Percentiles rank a stretch among this genome's conserved stretches.
phyloP scores from a whole-genome alignment of 2,797 vertebrate species.

The Silurus aristotelis region DNA sequence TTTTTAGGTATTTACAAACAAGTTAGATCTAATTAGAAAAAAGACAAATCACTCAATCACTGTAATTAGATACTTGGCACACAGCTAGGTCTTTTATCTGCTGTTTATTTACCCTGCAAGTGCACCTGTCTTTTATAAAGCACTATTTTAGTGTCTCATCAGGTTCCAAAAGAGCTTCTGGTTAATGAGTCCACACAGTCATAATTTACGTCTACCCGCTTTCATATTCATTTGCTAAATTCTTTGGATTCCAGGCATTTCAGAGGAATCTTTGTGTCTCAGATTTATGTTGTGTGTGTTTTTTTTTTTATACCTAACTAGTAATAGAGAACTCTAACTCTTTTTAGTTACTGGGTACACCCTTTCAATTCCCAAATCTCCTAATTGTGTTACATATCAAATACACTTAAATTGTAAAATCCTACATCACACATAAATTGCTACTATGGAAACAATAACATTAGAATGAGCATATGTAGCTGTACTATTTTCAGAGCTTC shows the following conservation, averaged over 20 bases:
- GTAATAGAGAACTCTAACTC: neutral
- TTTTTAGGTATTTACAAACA: neutral
- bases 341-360: neutral
- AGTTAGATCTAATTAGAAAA: slow-evolving; percentile 5
- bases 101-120: slow-evolving; percentile 11
- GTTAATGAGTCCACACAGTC: neutral
- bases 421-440: neutral
- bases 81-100: slow-evolving; percentile 14
- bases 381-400: neutral
- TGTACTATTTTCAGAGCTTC: neutral
- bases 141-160: neutral
- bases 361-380: neutral
- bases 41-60: neutral
- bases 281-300: neutral
- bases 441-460: neutral
- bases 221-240: neutral
- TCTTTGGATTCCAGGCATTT: neutral
- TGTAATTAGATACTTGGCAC: slow-evolving; percentile 24
- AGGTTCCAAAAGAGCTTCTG: slow-evolving; percentile 1
- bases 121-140: slow-evolving; percentile 17
- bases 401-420: neutral
- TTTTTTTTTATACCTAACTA: neutral
- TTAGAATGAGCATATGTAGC: neutral
- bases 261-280: neutral
- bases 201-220: neutral